A percentile compares a stretch with the other conserved stretches of the same genome.
These are phyloP conservation scores for Tipula lateralis DNA, from an alignment of 2,888 invertebrate genomes.

Conservation along the genomic window DNA sequence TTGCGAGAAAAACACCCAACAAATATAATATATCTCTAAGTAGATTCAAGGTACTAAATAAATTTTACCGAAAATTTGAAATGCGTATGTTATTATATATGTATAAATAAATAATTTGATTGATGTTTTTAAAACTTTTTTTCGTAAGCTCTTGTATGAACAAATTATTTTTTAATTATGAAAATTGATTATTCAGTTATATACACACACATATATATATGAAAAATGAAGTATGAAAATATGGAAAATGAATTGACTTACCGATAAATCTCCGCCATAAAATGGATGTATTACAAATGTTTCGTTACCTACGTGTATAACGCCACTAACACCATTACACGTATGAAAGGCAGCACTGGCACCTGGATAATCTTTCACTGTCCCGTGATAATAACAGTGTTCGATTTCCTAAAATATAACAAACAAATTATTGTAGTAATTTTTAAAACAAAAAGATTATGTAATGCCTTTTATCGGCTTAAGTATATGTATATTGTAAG, in stretches of 20 bases:
- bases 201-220: too few relatives aligned
- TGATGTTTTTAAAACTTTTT: neutral
- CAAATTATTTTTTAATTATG: neutral
- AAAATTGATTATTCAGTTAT: neutral
- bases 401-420: slow-evolving; percentile 72
- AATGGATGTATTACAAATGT: slow-evolving; percentile 97
- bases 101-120: neutral
- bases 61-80: too few relatives aligned
- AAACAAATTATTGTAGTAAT: slow-evolving; percentile 31
- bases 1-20: too few relatives aligned
- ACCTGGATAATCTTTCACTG: slow-evolving; percentile 93
- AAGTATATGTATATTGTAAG: neutral
- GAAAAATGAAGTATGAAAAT: too few relatives aligned
- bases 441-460: neutral
- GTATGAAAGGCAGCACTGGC: slow-evolving; percentile 96
- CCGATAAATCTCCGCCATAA: slow-evolving; percentile 93
- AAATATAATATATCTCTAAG: too few relatives aligned
- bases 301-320: slow-evolving; percentile 96
- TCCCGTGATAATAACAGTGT: slow-evolving; percentile 98
- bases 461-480: neutral
- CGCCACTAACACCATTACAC: slow-evolving; percentile 95
- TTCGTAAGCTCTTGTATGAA: neutral
- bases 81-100: neutral
- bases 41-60: too few relatives aligned
- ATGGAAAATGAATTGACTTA: slow-evolving; percentile 56